Conservation (phyloP, 2,888 invertebrate genomes). For the Synanthedon tipuliformis region DNA sequence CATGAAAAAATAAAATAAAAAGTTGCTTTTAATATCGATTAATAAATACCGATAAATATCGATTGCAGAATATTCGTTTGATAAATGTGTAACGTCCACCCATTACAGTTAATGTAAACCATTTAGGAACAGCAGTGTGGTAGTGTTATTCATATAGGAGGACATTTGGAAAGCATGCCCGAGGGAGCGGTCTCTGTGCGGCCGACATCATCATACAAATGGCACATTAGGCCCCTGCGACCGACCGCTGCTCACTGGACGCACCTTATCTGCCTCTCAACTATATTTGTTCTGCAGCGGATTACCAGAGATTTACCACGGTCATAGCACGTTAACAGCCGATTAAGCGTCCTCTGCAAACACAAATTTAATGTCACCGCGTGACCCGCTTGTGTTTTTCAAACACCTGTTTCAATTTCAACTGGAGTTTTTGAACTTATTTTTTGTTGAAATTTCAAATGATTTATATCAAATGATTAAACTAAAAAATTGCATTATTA, state of each 20-base stretch:
- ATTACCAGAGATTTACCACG: conserved; percentile 67
- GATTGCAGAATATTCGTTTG: too few species aligned
- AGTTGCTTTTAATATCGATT: too few species aligned
- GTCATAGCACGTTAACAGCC: conserved; percentile 54
- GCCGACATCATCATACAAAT: conserved; percentile 65
- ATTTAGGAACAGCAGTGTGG: conserved; percentile 3
- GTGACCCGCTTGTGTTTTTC: conserved; percentile 33
- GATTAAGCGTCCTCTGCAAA: conserved; percentile 63
- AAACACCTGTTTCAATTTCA: conserved; percentile 22
- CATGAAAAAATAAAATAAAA: too few species aligned
- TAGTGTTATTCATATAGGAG: conserved; percentile 15
- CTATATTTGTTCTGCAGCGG: conserved; percentile 65
- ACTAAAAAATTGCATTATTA: not conserved
- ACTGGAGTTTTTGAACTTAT: conserved; percentile 9
- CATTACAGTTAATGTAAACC: too few species aligned
- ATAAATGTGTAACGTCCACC: too few species aligned
- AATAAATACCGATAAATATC: too few species aligned
- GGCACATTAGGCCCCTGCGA: conserved; percentile 55
- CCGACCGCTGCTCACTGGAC: conserved; percentile 33
- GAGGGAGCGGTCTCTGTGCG: conserved; percentile 15
- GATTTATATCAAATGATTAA: not conserved
- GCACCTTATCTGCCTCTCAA: conserved; percentile 64
- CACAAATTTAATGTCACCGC: conserved; percentile 44
- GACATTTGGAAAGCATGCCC: conserved; percentile 26
- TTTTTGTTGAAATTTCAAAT: not conserved